Conservation (phyloP, 2,797 vertebrate genomes). For the Anguilla anguilla region DNA sequence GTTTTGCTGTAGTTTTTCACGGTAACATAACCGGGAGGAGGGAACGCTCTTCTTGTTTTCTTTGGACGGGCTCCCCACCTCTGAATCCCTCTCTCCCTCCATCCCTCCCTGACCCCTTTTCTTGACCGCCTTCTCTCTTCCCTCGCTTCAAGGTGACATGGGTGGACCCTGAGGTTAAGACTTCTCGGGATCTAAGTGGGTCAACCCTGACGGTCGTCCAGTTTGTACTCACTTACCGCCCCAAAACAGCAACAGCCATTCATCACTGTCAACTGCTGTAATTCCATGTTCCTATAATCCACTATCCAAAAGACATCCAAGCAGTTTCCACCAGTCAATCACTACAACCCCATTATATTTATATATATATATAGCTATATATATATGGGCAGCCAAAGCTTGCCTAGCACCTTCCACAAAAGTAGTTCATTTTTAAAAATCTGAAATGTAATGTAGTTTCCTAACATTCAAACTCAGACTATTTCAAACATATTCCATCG, state of each 20-base stretch:
- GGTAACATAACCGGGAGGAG: background rate
- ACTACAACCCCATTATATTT: background rate
- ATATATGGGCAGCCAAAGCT: background rate
- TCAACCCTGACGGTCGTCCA: slow-evolving; percentile 34
- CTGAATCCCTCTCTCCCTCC: background rate
- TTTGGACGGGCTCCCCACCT: background rate
- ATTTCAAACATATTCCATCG: background rate
- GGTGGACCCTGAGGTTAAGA: background rate
- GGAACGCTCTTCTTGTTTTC: background rate
- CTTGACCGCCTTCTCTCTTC: background rate
- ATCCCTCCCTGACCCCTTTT: background rate
- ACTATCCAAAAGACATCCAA: background rate
- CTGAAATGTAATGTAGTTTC: background rate
- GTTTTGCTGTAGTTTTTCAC: background rate
- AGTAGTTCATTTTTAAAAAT: background rate
- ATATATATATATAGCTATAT: too few species aligned
- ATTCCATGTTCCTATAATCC: background rate
- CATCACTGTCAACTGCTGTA: background rate
- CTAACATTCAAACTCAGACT: background rate
- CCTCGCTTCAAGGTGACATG: slow-evolving; percentile 19
- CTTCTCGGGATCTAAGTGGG: background rate
- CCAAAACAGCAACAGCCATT: background rate
- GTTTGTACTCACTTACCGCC: background rate
- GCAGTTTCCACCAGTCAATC: background rate
- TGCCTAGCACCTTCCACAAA: background rate